These are phyloP conservation scores for Lutjanus erythropterus DNA, from an alignment of 2,113 vertebrate species.

Conservation along the genomic window DNA sequence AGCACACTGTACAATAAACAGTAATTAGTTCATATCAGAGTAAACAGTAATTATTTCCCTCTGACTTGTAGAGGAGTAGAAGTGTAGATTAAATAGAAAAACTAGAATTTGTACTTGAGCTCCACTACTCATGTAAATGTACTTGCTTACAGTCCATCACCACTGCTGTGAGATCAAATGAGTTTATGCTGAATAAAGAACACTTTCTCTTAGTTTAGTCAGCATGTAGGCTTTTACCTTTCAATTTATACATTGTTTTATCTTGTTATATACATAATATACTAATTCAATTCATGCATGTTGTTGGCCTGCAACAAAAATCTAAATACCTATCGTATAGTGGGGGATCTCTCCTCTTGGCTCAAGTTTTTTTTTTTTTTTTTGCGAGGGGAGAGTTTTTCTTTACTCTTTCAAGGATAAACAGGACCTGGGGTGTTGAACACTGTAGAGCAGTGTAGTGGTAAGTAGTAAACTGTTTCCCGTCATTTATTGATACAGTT, in stretches of 20 bases:
- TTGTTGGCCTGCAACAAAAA: not conserved
- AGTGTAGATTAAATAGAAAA: not conserved
- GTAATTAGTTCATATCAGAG: not conserved
- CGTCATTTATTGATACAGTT: too few species aligned
- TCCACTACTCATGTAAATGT: not conserved
- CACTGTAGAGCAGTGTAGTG: too few species aligned
- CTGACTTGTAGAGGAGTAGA: not conserved
- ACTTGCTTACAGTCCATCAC: not conserved
- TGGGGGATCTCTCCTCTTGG: too few species aligned
- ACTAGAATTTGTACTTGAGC: not conserved
- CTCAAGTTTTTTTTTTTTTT: too few species aligned
- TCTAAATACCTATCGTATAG: too few species aligned
- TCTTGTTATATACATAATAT: not conserved
- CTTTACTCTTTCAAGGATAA: too few species aligned
- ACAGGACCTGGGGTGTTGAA: too few species aligned
- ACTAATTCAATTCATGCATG: not conserved
- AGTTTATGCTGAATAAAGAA: not conserved
- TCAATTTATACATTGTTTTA: not conserved
- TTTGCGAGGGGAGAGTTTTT: too few species aligned
- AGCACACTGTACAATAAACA: too few species aligned
- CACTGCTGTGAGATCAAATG: not conserved
- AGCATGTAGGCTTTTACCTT: not conserved
- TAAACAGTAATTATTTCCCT: not conserved
- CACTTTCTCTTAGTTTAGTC: too few species aligned
- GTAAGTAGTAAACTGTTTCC: too few species aligned